Evolutionary conservation across 2,888 invertebrate genomes (phyloP).

Genomic region (Brachypalpus laphriformis): DNA sequence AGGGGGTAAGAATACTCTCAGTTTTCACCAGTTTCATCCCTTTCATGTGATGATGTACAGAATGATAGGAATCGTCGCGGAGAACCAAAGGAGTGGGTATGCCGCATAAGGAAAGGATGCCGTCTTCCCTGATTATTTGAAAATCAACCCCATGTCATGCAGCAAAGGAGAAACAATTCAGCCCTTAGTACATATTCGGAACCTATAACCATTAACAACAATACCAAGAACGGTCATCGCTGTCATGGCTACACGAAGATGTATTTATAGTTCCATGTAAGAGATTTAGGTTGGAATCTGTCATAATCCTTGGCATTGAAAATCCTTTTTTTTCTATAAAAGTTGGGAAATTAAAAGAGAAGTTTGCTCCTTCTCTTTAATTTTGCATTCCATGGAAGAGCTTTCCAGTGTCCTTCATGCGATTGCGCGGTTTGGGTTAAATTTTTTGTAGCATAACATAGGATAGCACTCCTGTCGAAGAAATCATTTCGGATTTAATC

Average conservation of each 20-base stretch:
- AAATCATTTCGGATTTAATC: neutral
- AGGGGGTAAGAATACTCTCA: neutral
- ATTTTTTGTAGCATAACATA: neutral
- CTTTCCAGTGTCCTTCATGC: neutral
- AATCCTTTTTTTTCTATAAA: neutral
- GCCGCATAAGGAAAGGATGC: neutral
- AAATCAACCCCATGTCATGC: neutral
- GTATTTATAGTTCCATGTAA: slow-evolving; percentile 2
- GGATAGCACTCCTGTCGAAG: neutral
- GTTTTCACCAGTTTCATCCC: neutral
- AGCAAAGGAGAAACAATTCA: neutral
- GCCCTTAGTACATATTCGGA: neutral
- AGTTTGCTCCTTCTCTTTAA: neutral
- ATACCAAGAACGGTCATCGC: neutral
- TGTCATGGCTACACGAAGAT: neutral
- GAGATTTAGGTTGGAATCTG: slow-evolving; percentile 1
- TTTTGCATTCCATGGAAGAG: neutral
- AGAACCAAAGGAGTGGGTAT: neutral
- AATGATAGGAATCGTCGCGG: neutral
- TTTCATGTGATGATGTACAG: neutral
- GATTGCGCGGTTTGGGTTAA: slow-evolving; percentile 17
- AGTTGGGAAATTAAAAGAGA: neutral
- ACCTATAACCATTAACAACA: neutral
- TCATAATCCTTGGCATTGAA: slow-evolving; percentile 50
- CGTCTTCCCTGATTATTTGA: neutral